Base-by-base conservation (phyloP, 2,797 vertebrate species). In the Alca torda region DNA sequence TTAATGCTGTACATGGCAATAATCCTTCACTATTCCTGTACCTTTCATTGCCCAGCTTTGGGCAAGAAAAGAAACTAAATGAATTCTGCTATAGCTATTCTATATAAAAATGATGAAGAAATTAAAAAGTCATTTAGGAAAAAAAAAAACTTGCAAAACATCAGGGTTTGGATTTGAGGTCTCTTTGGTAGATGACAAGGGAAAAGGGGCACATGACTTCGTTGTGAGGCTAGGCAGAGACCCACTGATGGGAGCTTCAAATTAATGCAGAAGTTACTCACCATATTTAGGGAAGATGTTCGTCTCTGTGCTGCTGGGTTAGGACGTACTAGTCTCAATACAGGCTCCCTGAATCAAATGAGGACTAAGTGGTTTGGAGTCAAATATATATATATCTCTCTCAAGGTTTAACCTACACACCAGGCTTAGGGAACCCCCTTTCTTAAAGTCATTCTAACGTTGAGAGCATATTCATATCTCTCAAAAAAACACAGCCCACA, bases 371-470 rank as follows among this genome's bases (percentile, higher is more conserved):
- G 96, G 91, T 97, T 98, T 97, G 95, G 90, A 97, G 86, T 95
- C 93, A 94, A 80, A 96, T 81, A 89, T 88, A 48, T 94, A 77
- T 20, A 20, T 39, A 1, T n/a, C 1, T 74, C 1, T 74, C 83
- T 97, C 96, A 98, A 97, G 95, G 93, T 96, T 97, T 97, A 97
- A 97, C 93, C 96, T 95, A 95, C 95, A 87, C 56, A 56, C 95
- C 90, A 93, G 84, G 39, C 94, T 91, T 86, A 98, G 98, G 98
- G 98, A 98, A 98, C 97, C 82, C 97, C 98, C 98, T 95, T 97
- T 96, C 95, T 96, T 95, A 93, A 96, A 97, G 94, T 97, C 90
- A 95, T 83, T 95, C 87, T 95, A 87, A 79, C 23, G 18, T 17
- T 87, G 53, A 96, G 31, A 92, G 77, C 90, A 84, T 80, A 97